Conservation (phyloP, 1,140 invertebrate genomes). For the Leptinotarsa texana region DNA sequence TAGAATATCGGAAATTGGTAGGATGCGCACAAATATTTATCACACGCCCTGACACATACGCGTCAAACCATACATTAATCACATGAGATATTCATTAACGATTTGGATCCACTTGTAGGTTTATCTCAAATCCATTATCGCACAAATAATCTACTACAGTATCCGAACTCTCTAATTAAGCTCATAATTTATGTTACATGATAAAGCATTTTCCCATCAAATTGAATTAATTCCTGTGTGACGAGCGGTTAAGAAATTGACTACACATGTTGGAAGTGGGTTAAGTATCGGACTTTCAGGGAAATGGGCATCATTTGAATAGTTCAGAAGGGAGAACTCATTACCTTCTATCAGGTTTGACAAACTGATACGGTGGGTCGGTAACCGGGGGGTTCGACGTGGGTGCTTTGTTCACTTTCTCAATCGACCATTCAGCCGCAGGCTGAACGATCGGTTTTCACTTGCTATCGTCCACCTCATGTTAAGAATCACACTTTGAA, state of each 20-base stretch:
- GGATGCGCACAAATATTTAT: background rate
- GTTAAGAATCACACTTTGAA: too few species aligned
- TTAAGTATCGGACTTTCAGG: too few species aligned
- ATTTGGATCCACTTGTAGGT: background rate
- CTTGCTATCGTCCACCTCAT: too few species aligned
- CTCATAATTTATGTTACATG: slow-evolving; percentile 8
- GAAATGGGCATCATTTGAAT: too few species aligned
- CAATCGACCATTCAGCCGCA: too few species aligned
- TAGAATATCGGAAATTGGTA: background rate
- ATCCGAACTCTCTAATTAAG: background rate
- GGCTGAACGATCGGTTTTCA: too few species aligned
- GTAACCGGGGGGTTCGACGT: too few species aligned
- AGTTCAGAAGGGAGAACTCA: too few species aligned
- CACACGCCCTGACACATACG: background rate
- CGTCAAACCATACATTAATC: background rate
- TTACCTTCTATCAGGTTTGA: too few species aligned
- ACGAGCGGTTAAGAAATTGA: background rate
- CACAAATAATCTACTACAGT: slow-evolving; percentile 2
- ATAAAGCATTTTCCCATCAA: slow-evolving; percentile 3
- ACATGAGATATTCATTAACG: background rate
- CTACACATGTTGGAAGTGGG: too few species aligned
- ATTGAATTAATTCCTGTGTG: background rate
- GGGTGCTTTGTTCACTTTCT: too few species aligned
- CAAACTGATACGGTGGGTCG: too few species aligned
- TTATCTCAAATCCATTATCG: slow-evolving; percentile 5